phyloP scores from a whole-genome alignment of 2,888 invertebrate genomes.

The Nymphalis polychloros region DNA sequence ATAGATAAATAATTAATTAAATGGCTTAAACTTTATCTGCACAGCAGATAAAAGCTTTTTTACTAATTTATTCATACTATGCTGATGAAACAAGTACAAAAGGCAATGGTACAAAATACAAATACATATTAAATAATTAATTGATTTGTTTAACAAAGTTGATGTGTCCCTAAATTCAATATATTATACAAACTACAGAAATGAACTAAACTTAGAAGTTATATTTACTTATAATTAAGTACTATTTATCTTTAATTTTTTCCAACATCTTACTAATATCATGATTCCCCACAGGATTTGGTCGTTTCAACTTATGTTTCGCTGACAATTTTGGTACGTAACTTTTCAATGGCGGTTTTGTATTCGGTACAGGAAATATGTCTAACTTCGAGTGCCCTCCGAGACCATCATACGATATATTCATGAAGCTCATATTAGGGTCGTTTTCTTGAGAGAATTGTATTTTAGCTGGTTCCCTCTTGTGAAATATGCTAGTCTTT shows the following conservation, averaged over 20 bases:
- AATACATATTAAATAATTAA: no score
- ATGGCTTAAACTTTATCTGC: not conserved
- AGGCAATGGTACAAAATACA: no score
- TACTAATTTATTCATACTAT: not conserved
- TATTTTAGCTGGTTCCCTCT: slow-evolving; percentile 51
- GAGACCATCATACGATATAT: slow-evolving; percentile 75
- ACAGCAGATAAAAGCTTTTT: not conserved
- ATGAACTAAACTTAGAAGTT: no score
- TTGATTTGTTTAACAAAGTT: no score
- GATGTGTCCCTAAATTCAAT: no score
- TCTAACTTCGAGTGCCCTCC: slow-evolving; percentile 81
- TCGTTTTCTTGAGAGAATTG: slow-evolving; percentile 44
- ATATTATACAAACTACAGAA: no score
- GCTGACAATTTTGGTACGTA: slow-evolving; percentile 56
- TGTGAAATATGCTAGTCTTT: slow-evolving; percentile 58
- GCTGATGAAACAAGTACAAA: no score
- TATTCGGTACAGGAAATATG: slow-evolving; percentile 63
- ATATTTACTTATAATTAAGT: not conserved
- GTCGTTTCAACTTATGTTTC: slow-evolving; percentile 61
- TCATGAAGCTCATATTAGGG: slow-evolving; percentile 39
- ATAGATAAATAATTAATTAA: not conserved
- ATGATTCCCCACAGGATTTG: slow-evolving; percentile 50
- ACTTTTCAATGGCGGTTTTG: slow-evolving; percentile 44
- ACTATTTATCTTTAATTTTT: slow-evolving; percentile 39
- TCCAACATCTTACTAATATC: slow-evolving; percentile 58